Evolutionary conservation across 2,888 invertebrate genomes (phyloP), one percentile per base, ranked within the genome.

Genomic region (Dioctria rufipes): DNA sequence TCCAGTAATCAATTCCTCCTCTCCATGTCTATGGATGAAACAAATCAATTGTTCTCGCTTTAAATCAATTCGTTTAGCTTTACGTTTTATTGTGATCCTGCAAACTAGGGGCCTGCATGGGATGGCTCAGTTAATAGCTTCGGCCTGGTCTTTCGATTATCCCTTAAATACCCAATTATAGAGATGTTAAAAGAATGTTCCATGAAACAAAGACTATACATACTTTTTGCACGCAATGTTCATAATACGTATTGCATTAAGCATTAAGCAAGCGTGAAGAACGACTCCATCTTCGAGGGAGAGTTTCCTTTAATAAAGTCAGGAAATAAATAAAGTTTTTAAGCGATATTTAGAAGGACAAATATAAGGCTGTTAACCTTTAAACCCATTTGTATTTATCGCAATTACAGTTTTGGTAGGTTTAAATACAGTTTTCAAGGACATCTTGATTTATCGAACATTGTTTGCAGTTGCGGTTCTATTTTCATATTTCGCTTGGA

Each of bases 141-240:
- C 40, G 8, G 51, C 63, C 66, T 42, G 51, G 42, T 77, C 67
- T 73, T 77, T 63, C 61, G 75, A 75, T 80, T 79, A 58, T 80
- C 80, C 80, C 73, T 73, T 82, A 82, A 82, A 82, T 82, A 80
- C 80, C 73, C 78, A 82, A 80, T 82, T 82, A 82, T 80, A 75
- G 80, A 82, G 79, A 82, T 80, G 79, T 82, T 82, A 80, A 80
- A 80, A 79, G 11, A 54, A 11, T 11, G 6, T 54, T 54, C 11
- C 6, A 54, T 54, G 54, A 11, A 54, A 54, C 11, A 25, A 2
- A 25, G 25, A 25, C 25, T 25, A 25, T 25, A 25, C 46, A 46
- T 46, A 6, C 5, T 46, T 46, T 46, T 8, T 46, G 5, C 46
- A 46, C 46, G 46, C 25, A 25, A 25, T 25, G 25, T 25, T 25